phyloP scores from a whole-genome alignment of 1,140 invertebrate genomes.

The Drosophila kohkoa region DNA sequence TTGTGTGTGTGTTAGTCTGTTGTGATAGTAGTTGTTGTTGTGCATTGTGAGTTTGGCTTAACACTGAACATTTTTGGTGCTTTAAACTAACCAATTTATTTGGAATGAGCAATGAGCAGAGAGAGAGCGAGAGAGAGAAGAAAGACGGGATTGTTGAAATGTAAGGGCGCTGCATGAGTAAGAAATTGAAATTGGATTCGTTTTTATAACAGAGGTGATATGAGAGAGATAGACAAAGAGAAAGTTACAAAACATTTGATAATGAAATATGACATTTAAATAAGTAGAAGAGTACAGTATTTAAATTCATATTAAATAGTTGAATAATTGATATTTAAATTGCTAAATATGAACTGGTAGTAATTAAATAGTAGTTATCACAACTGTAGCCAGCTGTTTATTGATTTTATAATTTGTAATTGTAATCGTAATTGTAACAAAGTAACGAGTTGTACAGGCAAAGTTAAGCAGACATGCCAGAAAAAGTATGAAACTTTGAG shows the following conservation, averaged over 20 bases:
- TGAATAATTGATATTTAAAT: slow-evolving; percentile 64
- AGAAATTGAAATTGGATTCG: slow-evolving; percentile 46
- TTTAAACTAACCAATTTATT: slow-evolving; percentile 71
- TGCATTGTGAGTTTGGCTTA: slow-evolving; percentile 38
- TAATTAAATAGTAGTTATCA: slow-evolving; percentile 26
- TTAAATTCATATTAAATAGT: slow-evolving; percentile 61
- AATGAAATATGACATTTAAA: slow-evolving; percentile 57
- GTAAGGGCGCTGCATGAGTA: slow-evolving; percentile 58
- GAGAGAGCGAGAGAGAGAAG: slow-evolving; percentile 21
- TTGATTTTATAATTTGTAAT: slow-evolving; percentile 41
- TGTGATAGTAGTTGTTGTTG: slow-evolving; percentile 29
- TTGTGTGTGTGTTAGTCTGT: slow-evolving; percentile 2
- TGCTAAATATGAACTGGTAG: slow-evolving; percentile 57
- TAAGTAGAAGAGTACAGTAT: slow-evolving; percentile 49
- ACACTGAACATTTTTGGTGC: slow-evolving; percentile 51
- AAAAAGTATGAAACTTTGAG: slow-evolving; percentile 75
- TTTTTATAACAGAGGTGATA: slow-evolving; percentile 28
- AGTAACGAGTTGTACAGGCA: slow-evolving; percentile 79
- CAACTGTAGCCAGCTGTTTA: slow-evolving; percentile 59
- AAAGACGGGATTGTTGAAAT: slow-evolving; percentile 39
- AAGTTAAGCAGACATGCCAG: slow-evolving; percentile 80
- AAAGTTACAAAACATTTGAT: slow-evolving; percentile 54
- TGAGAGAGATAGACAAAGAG: slow-evolving; percentile 37
- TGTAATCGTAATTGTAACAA: slow-evolving; percentile 58
- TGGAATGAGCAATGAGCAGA: slow-evolving; percentile 61